phyloP scores from a whole-genome alignment of 2,113 vertebrate species.

The Oostethus manadensis region DNA sequence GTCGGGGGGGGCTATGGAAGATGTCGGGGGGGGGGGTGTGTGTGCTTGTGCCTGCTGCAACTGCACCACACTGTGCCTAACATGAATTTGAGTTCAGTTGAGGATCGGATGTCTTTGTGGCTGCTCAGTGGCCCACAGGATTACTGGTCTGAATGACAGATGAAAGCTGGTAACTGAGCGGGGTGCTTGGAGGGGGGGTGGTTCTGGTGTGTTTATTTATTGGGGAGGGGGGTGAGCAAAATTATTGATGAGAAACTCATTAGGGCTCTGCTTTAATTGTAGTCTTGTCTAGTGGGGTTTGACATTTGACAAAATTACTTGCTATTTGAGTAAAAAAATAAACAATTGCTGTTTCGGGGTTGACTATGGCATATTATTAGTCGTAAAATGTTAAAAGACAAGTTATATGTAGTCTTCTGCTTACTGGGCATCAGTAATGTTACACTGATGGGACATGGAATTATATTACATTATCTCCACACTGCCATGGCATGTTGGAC shows the following conservation, averaged over 20 bases:
- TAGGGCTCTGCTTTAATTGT: too few species aligned
- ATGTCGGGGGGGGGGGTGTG: slow-evolving; percentile 27
- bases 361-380: too few species aligned
- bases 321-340: too few species aligned
- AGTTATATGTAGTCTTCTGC: too few species aligned
- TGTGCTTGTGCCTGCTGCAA: slow-evolving; percentile 23
- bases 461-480: too few species aligned
- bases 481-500: too few species aligned
- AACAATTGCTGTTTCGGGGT: too few species aligned
- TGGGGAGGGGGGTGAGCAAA: neutral
- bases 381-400: too few species aligned
- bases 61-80: slow-evolving; percentile 45
- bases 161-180: slow-evolving; percentile 65
- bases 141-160: slow-evolving; percentile 70
- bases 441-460: too few species aligned
- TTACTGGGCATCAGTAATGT: too few species aligned
- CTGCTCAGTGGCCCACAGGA: slow-evolving; percentile 46
- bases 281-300: too few species aligned
- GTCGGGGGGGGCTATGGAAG: slow-evolving; percentile 48
- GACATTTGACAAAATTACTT: too few species aligned
- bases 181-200: slow-evolving; percentile 33
- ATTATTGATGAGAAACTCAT: neutral
- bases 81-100: slow-evolving; percentile 38
- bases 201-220: slow-evolving; percentile 1
- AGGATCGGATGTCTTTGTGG: slow-evolving; percentile 50